Evolutionary conservation across 2,797 vertebrate species (phyloP).

Genomic region (Odontamblyopus rebecca): DNA sequence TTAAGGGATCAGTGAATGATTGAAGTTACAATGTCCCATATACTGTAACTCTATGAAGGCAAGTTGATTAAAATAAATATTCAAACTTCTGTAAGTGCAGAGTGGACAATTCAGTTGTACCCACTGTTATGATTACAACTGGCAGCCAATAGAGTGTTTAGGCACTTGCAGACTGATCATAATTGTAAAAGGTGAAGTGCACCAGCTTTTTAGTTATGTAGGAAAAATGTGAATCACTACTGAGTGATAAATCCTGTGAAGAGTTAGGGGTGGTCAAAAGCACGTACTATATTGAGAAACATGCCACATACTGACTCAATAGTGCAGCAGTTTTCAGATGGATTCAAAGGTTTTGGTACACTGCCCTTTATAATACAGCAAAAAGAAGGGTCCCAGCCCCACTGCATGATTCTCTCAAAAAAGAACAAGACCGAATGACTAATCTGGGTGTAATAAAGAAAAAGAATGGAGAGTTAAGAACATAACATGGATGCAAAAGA

Average conservation of each 20-base stretch:
- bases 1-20: too few relatives aligned
- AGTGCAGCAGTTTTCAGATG: slow-evolving; percentile 6
- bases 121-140: neutral
- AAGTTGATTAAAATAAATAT: too few relatives aligned
- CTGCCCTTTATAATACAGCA: slow-evolving; percentile 9
- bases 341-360: slow-evolving; percentile 10
- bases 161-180: neutral
- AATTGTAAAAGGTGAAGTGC: neutral
- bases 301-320: neutral
- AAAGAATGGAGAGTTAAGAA: slow-evolving; percentile 8
- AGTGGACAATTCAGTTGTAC: too few relatives aligned
- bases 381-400: slow-evolving; percentile 10
- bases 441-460: slow-evolving; percentile 3
- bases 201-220: slow-evolving; percentile 7
- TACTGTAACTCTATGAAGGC: too few relatives aligned
- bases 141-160: neutral
- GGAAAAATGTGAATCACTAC: slow-evolving; percentile 4
- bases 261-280: neutral
- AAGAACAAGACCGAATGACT: slow-evolving; percentile 2
- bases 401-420: neutral
- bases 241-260: slow-evolving; percentile 6
- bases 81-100: too few relatives aligned
- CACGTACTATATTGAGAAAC: too few relatives aligned
- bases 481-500: slow-evolving; percentile 18
- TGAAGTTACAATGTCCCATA: too few relatives aligned